These are phyloP conservation scores for Cyphomyrus plagiostoma DNA, from an alignment of 2,113 vertebrate species.

Conservation along the genomic window DNA sequence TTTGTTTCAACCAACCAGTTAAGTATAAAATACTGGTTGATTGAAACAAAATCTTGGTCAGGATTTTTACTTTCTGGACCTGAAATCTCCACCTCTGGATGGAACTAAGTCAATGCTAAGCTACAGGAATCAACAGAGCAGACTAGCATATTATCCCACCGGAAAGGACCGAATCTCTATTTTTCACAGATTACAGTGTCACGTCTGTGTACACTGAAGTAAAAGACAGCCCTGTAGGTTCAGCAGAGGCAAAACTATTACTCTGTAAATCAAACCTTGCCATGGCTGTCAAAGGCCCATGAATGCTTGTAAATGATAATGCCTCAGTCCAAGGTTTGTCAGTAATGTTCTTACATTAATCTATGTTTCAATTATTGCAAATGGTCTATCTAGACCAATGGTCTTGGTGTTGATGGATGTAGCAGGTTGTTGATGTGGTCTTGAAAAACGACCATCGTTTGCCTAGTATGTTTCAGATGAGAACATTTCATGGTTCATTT, in stretches of 20 bases:
- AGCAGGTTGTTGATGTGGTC: not conserved
- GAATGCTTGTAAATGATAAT: constrained; percentile 7
- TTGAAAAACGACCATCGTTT: not conserved
- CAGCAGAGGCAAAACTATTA: not conserved
- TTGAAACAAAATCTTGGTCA: too few relatives aligned
- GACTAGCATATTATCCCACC: not conserved
- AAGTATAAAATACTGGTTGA: too few relatives aligned
- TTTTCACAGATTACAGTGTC: not conserved
- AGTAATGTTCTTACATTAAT: not conserved
- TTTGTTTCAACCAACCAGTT: too few relatives aligned
- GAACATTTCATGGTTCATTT: not conserved
- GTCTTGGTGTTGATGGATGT: not conserved
- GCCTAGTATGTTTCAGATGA: not conserved
- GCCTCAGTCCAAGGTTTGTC: constrained; percentile 1
- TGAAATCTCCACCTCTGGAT: not conserved
- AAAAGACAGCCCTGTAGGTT: not conserved
- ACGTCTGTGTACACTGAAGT: not conserved
- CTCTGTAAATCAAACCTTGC: not conserved
- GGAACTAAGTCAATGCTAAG: not conserved
- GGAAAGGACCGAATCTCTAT: not conserved
- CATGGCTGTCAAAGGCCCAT: not conserved
- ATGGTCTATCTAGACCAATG: not conserved
- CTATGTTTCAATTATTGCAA: not conserved
- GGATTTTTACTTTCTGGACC: too few relatives aligned
- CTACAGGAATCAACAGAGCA: not conserved